phyloP scores from a whole-genome alignment of 2,888 invertebrate species.

The Nysson spinosus region DNA sequence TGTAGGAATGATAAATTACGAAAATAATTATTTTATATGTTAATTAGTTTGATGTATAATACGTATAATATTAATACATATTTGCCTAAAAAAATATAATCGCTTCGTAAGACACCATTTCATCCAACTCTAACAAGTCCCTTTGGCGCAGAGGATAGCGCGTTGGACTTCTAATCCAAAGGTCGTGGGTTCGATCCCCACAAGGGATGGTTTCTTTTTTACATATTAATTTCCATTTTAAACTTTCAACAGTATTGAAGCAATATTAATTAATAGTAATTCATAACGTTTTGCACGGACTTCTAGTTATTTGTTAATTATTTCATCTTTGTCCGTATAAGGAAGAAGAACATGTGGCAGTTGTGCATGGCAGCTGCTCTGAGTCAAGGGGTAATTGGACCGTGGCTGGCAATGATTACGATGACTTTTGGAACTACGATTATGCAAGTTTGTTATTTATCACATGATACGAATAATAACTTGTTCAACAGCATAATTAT shows the following conservation, averaged over 20 bases:
- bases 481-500: neutral
- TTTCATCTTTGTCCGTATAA: conserved; percentile 27
- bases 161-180: conserved; percentile 77
- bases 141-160: conserved; percentile 77
- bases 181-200: conserved; percentile 77
- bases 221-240: neutral
- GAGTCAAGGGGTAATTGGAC: conserved; percentile 66
- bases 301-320: too few relatives aligned
- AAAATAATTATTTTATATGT: too few relatives aligned
- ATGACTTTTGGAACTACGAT: conserved; percentile 60
- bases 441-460: conserved; percentile 54
- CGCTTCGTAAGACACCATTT: neutral
- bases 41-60: too few relatives aligned
- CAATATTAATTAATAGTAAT: too few relatives aligned
- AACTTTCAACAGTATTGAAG: too few relatives aligned
- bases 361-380: conserved; percentile 62
- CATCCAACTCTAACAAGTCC: conserved; percentile 56
- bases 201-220: conserved; percentile 71
- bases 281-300: too few relatives aligned
- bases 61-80: too few relatives aligned
- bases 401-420: conserved; percentile 68
- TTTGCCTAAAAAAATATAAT: too few relatives aligned
- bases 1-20: too few relatives aligned
- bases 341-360: conserved; percentile 64
- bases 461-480: neutral